Base-by-base conservation (phyloP, 1,140 invertebrate species). In the Zaprionus ornatus region DNA sequence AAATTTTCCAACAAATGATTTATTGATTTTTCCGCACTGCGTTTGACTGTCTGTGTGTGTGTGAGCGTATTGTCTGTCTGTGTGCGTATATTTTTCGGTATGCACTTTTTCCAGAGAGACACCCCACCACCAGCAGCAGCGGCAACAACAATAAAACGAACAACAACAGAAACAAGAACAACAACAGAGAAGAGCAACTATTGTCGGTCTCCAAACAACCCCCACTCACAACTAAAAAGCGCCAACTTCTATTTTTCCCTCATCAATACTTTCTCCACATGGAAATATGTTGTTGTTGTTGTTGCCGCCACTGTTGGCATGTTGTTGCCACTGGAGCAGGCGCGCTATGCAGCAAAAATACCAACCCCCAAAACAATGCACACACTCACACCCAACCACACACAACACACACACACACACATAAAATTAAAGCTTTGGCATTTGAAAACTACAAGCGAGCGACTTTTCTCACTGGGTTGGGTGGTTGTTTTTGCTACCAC, bases 161-260 rank as follows among this genome's bases (percentile, higher is more conserved):
- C 74, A 66, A 19, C 57, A 4, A 5, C 42, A 32, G 17, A 56
- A 62, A 23, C 17, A 32, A 9, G 7, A 56, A 32, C 54, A 56
- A 25, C 45, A 48, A 21, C 17, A 48, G 37, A 57, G 23, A 67
- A 40, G 52, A 48, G 32, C 69, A 75, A 82, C 54, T 74, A 69
- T 74, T 61, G 65, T 77, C 52, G 64, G 45, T 57, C 56, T 73
- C 69, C 74, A 78, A 83, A 82, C 80, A 81, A 81, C 80, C 76
- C 80, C 84, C 83, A 82, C 80, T 77, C 83, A 82, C 74, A 88
- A 81, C 85, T 90, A 90, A 90, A 90, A 88, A 88, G 81, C 81
- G 85, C 86, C 86, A 88, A 90, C 86, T 90, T 85, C 85, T 88
- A 88, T 90, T 90, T 88, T 88, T 90, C 85, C 85, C 74, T 90